These are phyloP conservation scores for Columba janthina DNA, from an alignment of 2,113 vertebrate species.

Conservation along the genomic window DNA sequence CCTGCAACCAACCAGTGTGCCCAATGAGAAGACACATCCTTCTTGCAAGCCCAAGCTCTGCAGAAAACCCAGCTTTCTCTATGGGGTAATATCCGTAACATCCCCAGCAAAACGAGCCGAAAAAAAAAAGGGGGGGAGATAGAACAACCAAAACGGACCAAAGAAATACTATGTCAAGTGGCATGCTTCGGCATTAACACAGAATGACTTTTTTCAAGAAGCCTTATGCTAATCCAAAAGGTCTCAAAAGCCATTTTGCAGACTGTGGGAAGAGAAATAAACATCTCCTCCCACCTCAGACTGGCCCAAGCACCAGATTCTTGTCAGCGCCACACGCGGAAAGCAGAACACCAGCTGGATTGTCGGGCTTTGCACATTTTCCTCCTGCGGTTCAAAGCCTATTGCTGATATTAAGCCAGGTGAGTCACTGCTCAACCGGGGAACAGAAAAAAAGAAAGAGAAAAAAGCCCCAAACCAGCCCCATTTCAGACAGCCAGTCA, in stretches of 20 bases:
- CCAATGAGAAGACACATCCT: background rate
- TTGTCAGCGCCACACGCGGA: background rate
- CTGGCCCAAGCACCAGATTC: background rate
- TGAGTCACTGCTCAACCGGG: conserved; percentile 19
- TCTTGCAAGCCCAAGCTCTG: background rate
- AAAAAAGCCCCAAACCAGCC: background rate
- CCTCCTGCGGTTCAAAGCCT: conserved; percentile 16
- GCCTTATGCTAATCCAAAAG: background rate
- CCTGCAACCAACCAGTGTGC: background rate
- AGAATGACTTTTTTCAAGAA: background rate
- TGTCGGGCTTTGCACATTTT: conserved; percentile 2
- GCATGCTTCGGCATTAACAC: background rate
- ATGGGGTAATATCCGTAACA: background rate
- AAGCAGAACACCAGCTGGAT: conserved; percentile 13
- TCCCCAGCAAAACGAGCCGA: background rate
- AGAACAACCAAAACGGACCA: background rate
- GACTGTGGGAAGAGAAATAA: background rate
- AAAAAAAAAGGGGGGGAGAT: fast-evolving
- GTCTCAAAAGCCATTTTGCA: background rate
- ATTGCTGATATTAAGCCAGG: conserved; percentile 32
- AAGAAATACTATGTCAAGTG: background rate
- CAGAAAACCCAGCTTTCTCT: background rate
- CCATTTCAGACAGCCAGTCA: conserved; percentile 14
- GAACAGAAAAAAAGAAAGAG: background rate
- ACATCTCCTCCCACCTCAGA: background rate